Evolutionary conservation across 1,140 invertebrate species (phyloP), one percentile per base, ranked within the genome.

Genomic region (Mylabris phalerata): DNA sequence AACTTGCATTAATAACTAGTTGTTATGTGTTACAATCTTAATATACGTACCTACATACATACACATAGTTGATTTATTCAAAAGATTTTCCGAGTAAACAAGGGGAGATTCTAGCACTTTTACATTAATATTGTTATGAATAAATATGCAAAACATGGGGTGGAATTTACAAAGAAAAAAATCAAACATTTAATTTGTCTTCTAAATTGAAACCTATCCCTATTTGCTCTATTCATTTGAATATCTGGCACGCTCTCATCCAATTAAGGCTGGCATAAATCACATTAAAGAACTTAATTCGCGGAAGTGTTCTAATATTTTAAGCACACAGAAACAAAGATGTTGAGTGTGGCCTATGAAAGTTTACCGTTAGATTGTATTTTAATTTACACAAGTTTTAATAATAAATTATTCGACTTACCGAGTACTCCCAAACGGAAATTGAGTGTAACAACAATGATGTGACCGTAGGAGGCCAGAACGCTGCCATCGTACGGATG

Each of bases 381-480:
- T 61, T 57, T 61, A 61, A 61, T 61, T 61, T 52, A 38, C 50
- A 51, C 43, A 42, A 48, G 42, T 57, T 57, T 57, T 25, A 10
- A 57, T 42, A 10, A n/a, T 32, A 32, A 7, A 32, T 4, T 32
- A 32, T 19, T 19, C 19, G 26, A 71, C 79, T 82, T 79, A 93
- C 92, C 92, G 69, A 95, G 76, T 60, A 92, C 81, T 55, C 91
- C 92, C 57, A 95, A 80, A 58, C 92, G 83, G 79, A 92, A 93
- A 80, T 93, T 95, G 65, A 95, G 76, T 32, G 88, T 93, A 67
- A 95, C 83, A 68, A 95, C 92, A 67, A 95, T 89, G 60, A 94
- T 85, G 73, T 92, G 86, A 52, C 90, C 89, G 68, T 87, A 87
- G 64, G 89, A 89, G 26, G 91, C 88, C 26, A 95, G 79, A n/a